These are phyloP conservation scores for Cichlasoma orientale DNA, from an alignment of 2,797 vertebrate genomes.

Conservation along the genomic window DNA sequence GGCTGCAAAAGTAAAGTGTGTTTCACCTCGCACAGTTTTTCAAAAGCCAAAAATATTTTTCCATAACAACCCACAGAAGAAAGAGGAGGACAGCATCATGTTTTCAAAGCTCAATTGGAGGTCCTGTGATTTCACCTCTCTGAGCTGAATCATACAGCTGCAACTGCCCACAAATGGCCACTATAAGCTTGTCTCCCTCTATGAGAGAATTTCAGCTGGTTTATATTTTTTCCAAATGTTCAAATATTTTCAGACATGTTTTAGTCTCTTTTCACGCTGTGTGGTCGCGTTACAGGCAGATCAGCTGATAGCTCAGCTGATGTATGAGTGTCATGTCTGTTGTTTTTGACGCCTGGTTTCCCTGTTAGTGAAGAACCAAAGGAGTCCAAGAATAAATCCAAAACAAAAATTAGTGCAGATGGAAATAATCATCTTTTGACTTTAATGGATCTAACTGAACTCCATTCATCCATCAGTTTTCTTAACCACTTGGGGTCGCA, in stretches of 20 bases:
- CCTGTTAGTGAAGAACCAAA: too few species aligned
- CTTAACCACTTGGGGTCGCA: not conserved
- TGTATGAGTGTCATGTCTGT: not conserved
- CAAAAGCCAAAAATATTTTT: not conserved
- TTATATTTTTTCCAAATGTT: not conserved
- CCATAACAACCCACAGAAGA: not conserved
- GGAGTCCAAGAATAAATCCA: not conserved
- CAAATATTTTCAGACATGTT: not conserved
- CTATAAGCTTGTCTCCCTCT: not conserved
- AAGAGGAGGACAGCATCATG: not conserved
- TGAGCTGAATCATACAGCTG: not conserved
- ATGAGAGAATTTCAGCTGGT: not conserved
- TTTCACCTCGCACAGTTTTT: not conserved
- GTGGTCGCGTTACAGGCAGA: not conserved
- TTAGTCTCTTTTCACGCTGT: not conserved
- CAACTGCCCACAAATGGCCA: not conserved
- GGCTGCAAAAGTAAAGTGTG: rapidly evolving
- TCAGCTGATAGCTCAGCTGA: not conserved
- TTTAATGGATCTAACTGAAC: not conserved
- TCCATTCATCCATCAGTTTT: not conserved
- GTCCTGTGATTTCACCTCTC: not conserved
- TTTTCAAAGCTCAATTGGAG: not conserved
- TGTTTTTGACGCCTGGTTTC: not conserved
- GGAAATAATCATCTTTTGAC: not conserved
- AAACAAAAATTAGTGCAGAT: not conserved